A percentile compares a stretch with the other conserved stretches of the same genome.
phyloP scores from a whole-genome alignment of 1,140 invertebrate species.

The Amyelois transitella region DNA sequence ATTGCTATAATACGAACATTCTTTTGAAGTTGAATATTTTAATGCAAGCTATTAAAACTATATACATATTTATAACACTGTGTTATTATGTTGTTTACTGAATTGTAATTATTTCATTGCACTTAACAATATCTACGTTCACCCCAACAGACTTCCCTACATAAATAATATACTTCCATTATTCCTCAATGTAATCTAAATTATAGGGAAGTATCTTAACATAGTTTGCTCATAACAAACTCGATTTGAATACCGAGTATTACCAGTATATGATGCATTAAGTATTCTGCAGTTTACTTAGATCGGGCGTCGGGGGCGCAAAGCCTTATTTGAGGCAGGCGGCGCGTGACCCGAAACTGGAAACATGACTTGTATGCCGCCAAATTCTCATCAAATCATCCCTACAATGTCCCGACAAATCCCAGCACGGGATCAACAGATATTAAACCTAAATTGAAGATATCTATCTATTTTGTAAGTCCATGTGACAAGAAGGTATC shows the following conservation, averaged over 20 bases:
- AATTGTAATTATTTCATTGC: no score
- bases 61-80: no score
- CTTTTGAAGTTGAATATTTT: no score
- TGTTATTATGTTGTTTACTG: no score
- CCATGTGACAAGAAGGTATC: no score
- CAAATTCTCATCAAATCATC: conserved; percentile 71
- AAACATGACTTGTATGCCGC: conserved; percentile 62
- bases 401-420: conserved; percentile 65
- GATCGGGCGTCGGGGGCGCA: conserved; percentile 53
- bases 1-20: no score
- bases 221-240: conserved; percentile 1
- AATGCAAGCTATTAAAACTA: no score
- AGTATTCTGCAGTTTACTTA: conserved; percentile 65
- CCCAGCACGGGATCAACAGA: conserved; percentile 64
- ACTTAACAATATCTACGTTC: no score
- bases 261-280: conserved; percentile 35
- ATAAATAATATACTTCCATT: neutral
- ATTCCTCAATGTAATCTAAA: neutral
- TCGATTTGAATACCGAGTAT: conserved; percentile 14
- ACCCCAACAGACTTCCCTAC: neutral
- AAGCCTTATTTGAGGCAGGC: conserved; percentile 67
- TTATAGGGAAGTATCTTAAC: neutral
- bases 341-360: conserved; percentile 69
- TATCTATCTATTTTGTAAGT: conserved; percentile 7
- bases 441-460: conserved; percentile 66